Evolutionary conservation across 2,888 invertebrate genomes (phyloP).

Genomic region (Cantharis rufa): DNA sequence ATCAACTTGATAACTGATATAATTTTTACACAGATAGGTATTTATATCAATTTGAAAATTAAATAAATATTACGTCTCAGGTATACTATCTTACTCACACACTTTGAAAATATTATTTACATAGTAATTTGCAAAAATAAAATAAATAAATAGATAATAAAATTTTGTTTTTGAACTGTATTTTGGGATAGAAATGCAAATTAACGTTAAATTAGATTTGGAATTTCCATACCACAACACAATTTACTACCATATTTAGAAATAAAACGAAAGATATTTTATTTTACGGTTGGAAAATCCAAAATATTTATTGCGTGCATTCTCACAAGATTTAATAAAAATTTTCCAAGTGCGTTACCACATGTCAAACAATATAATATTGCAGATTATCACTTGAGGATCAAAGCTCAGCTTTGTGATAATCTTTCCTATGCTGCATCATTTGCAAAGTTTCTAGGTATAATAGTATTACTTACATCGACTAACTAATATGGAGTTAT

Average conservation of each 20-base stretch:
- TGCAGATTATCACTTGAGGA: not conserved
- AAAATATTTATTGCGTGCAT: not conserved
- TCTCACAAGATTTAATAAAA: not conserved
- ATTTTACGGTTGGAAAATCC: not conserved
- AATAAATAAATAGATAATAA: not conserved
- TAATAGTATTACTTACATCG: no score
- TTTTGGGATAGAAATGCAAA: not conserved
- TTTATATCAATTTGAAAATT: not conserved
- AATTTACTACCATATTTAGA: not conserved
- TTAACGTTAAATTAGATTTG: not conserved
- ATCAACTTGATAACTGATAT: not conserved
- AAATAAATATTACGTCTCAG: not conserved
- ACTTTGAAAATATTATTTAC: not conserved
- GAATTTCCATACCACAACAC: not conserved
- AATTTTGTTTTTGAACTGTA: not conserved
- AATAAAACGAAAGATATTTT: not conserved
- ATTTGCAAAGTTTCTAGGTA: not conserved
- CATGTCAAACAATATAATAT: no score
- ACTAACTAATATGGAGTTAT: no score
- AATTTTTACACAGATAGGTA: not conserved
- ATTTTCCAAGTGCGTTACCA: not conserved
- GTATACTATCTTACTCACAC: not conserved
- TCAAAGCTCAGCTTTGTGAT: no score
- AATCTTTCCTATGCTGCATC: not conserved
- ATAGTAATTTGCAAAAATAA: not conserved